These are phyloP conservation scores for Galerucella nymphaeae DNA, from an alignment of 2,888 invertebrate genomes.

Conservation along the genomic window DNA sequence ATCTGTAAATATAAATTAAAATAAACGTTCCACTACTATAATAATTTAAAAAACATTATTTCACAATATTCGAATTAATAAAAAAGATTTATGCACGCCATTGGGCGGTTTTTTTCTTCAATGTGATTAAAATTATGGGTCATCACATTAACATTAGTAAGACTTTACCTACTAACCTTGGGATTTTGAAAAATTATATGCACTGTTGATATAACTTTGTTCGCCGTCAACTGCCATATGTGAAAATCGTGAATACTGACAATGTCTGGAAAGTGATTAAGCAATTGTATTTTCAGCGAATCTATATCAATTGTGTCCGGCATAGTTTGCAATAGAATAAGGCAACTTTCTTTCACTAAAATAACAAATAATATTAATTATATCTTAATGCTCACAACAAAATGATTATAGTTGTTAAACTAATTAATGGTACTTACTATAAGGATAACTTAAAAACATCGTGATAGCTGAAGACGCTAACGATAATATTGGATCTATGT, in stretches of 20 bases:
- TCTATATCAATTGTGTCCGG: slow-evolving; percentile 88
- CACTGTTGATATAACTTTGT: slow-evolving; percentile 84
- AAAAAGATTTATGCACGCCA: too few relatives aligned
- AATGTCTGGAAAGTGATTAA: slow-evolving; percentile 76
- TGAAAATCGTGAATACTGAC: slow-evolving; percentile 88
- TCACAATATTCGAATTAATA: too few relatives aligned
- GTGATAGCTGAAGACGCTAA: slow-evolving; percentile 79
- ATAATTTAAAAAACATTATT: too few relatives aligned
- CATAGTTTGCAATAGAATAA: slow-evolving; percentile 91
- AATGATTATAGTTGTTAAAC: too few relatives aligned
- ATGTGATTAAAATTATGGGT: too few relatives aligned
- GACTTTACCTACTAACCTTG: slow-evolving; percentile 66
- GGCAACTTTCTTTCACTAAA: slow-evolving; percentile 88
- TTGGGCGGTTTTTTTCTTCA: too few relatives aligned
- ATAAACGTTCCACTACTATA: too few relatives aligned
- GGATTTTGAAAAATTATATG: slow-evolving; percentile 82
- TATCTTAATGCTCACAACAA: too few relatives aligned
- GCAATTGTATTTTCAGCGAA: slow-evolving; percentile 73
- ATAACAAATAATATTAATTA: slow-evolving; percentile 40
- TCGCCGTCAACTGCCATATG: slow-evolving; percentile 87
- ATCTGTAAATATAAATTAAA: too few relatives aligned
- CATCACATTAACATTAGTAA: too few relatives aligned
- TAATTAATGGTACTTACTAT: slow-evolving; percentile 72
- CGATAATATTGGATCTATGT: slow-evolving; percentile 79
- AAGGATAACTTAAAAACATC: slow-evolving; percentile 81